Conservation (phyloP, 2,113 vertebrate genomes). For the Numenius arquata region DNA sequence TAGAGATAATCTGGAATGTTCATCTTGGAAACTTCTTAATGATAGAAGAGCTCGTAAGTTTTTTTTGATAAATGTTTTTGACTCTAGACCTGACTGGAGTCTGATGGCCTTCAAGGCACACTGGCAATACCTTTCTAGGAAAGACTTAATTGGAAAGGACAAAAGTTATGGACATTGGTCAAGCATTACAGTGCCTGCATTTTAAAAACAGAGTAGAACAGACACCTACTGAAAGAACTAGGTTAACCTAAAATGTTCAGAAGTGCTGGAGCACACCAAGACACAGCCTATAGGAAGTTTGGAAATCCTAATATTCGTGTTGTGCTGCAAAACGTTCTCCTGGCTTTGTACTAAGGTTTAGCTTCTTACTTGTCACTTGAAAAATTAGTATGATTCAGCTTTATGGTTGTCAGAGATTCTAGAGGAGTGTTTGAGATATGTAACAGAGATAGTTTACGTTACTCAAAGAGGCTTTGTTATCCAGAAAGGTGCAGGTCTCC, state of each 20-base stretch:
- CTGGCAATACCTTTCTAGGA: not conserved
- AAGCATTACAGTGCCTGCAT: not conserved
- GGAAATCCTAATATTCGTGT: fast-evolving
- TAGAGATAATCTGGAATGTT: not conserved
- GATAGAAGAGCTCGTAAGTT: not conserved
- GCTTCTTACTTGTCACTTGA: not conserved
- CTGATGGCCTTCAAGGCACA: not conserved
- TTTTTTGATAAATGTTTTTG: not conserved
- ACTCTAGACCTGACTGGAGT: not conserved
- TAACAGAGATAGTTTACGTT: not conserved
- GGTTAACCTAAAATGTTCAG: not conserved
- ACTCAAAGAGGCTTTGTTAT: not conserved
- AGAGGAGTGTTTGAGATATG: not conserved
- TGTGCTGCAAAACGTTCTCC: not conserved
- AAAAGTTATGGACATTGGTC: not conserved
- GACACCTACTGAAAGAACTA: not conserved
- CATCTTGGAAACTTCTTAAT: not conserved
- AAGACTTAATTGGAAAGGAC: not conserved
- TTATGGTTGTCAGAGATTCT: not conserved
- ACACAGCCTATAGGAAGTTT: not conserved
- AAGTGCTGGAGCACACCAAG: not conserved
- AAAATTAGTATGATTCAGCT: not conserved
- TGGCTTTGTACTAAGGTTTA: not conserved
- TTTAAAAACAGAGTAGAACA: not conserved
- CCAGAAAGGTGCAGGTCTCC: not conserved